A percentile compares a stretch with the other conserved stretches of the same genome.
Conservation (phyloP, 1,140 invertebrate species). For the Drosophila pectinifera region DNA sequence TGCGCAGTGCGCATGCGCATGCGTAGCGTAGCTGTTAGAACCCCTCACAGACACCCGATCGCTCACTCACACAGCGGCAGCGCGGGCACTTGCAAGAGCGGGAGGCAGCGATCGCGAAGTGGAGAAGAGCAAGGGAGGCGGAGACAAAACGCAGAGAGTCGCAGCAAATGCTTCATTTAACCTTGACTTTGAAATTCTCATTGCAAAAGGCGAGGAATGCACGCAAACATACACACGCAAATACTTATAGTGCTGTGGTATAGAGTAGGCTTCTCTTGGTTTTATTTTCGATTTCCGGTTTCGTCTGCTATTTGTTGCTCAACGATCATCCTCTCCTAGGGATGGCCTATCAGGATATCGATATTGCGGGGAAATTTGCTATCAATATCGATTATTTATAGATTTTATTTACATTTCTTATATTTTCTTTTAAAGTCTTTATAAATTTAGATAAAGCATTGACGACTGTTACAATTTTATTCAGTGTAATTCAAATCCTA, state of each 20-base stretch:
- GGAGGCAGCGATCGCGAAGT: conserved; percentile 40
- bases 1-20: conserved; percentile 69
- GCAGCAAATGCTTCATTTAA: conserved; percentile 67
- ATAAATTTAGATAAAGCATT: not conserved
- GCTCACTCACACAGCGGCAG: conserved; percentile 26
- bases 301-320: conserved; percentile 16
- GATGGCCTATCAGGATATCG: not conserved
- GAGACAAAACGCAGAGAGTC: conserved; percentile 22
- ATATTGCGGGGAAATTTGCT: not conserved
- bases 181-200: conserved; percentile 81
- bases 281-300: conserved; percentile 47
- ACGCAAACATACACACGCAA: conserved; percentile 19
- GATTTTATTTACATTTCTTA: not conserved
- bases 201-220: conserved; percentile 65
- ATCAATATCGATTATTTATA: not conserved
- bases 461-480: no score
- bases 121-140: conserved; percentile 16
- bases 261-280: conserved; percentile 7
- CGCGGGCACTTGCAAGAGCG: conserved; percentile 60
- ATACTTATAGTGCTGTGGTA: conserved; percentile 10
- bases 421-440: fast-evolving
- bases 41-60: conserved; percentile 30
- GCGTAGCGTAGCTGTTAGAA: conserved; percentile 72
- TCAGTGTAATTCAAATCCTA: not conserved
- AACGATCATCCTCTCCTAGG: not conserved